phyloP scores from a whole-genome alignment of 1,140 invertebrate species.

The Anoplolepis gracilipes region DNA sequence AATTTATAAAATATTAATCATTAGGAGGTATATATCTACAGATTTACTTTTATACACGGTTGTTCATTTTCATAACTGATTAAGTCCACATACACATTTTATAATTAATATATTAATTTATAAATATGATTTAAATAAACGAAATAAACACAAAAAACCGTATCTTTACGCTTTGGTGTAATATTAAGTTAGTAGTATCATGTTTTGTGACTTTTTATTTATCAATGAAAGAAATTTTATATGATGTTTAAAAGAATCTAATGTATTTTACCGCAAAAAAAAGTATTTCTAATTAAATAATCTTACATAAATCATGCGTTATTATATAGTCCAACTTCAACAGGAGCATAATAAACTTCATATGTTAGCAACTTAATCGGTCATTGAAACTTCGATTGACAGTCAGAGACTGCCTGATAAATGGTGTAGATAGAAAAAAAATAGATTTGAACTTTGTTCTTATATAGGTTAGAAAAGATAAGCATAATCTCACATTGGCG shows the following conservation, averaged over 20 bases:
- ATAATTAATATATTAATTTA: neutral
- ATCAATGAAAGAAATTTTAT: neutral
- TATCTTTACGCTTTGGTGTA: neutral
- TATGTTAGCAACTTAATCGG: neutral
- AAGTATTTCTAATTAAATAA: neutral
- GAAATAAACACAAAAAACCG: neutral
- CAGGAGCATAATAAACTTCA: neutral
- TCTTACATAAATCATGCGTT: neutral
- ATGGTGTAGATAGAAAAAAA: slow-evolving; percentile 2
- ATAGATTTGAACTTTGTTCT: slow-evolving; percentile 22
- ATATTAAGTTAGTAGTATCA: neutral
- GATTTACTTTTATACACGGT: neutral
- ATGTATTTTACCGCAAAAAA: neutral
- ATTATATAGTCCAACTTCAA: neutral
- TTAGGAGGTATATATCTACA: neutral
- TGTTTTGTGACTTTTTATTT: neutral
- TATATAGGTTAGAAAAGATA: slow-evolving; percentile 4
- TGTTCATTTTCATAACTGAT: neutral
- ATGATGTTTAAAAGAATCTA: neutral
- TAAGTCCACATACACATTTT: neutral
- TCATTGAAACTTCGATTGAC: neutral
- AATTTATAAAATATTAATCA: slow-evolving; percentile 15
- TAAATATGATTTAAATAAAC: neutral
- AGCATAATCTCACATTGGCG: neutral
- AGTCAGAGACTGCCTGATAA: neutral